Percentiles rank a stretch among this genome's conserved stretches.
These are phyloP conservation scores for Bovichtus variegatus DNA, from an alignment of 2,797 vertebrate species.

Conservation along the genomic window DNA sequence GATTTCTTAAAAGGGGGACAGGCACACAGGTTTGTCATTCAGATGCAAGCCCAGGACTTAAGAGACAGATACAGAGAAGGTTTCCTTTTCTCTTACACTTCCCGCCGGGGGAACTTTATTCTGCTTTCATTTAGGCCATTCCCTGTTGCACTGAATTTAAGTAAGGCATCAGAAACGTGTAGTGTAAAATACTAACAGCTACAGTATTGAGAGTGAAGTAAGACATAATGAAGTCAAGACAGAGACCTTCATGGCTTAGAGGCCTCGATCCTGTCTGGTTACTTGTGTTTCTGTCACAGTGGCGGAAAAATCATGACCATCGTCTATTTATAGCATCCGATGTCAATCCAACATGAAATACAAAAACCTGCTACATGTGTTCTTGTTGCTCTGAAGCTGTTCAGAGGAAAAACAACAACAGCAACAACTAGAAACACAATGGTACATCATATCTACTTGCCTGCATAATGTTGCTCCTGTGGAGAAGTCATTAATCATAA, in stretches of 20 bases:
- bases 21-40: slow-evolving; percentile 89
- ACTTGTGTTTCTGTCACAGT: background rate
- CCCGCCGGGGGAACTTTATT: slow-evolving; percentile 65
- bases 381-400: slow-evolving; percentile 45
- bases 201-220: slow-evolving; percentile 18
- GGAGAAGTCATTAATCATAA: slow-evolving; percentile 78
- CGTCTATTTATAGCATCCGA: background rate
- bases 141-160: slow-evolving; percentile 63
- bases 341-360: slow-evolving; percentile 40
- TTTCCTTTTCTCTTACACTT: slow-evolving; percentile 72
- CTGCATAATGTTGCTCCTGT: slow-evolving; percentile 55
- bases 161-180: slow-evolving; percentile 59
- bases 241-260: background rate
- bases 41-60: slow-evolving; percentile 78
- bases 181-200: slow-evolving; percentile 40
- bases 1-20: slow-evolving; percentile 89
- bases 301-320: slow-evolving; percentile 1
- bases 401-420: slow-evolving; percentile 51
- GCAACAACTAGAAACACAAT: slow-evolving; percentile 50
- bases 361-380: slow-evolving; percentile 35
- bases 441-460: slow-evolving; percentile 41
- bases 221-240: slow-evolving; percentile 31
- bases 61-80: slow-evolving; percentile 71
- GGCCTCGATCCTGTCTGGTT: background rate
- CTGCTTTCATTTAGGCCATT: slow-evolving; percentile 68